Evolutionary conservation across 2,113 vertebrate species (phyloP).

Genomic region (Furnarius figulus): DNA sequence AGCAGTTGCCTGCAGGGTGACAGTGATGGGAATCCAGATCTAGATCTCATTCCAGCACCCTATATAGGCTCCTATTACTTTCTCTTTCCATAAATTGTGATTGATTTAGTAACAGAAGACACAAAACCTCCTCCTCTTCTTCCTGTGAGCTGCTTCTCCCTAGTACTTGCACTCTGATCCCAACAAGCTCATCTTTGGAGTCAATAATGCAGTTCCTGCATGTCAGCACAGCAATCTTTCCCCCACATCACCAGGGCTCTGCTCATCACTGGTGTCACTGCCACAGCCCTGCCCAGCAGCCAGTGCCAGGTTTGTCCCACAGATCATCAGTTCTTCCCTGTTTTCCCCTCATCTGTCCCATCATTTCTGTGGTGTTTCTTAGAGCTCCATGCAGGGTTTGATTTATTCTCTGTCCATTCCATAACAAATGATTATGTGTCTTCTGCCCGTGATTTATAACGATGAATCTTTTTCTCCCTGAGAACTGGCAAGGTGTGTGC

Average conservation of each 20-base stretch:
- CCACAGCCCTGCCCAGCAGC: not conserved
- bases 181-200: not conserved
- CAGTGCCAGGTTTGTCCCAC: not conserved
- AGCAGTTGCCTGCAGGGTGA: not conserved
- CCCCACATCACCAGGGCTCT: fast-evolving
- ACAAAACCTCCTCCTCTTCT: not conserved
- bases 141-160: not conserved
- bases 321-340: not conserved
- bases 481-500: not conserved
- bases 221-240: not conserved
- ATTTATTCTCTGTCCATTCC: not conserved
- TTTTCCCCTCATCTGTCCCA: not conserved
- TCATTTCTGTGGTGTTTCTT: not conserved
- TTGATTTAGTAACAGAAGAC: not conserved
- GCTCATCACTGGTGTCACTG: not conserved
- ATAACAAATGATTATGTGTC: conserved; percentile 43
- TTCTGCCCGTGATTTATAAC: not conserved
- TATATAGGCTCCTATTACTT: fast-evolving
- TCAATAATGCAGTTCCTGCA: fast-evolving
- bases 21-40: fast-evolving
- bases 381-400: not conserved
- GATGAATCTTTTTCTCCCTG: not conserved
- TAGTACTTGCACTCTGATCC: not conserved
- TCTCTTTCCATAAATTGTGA: not conserved
- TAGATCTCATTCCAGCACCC: not conserved